Percentiles rank a stretch among this genome's conserved stretches.
phyloP scores from a whole-genome alignment of 2,113 vertebrate species.

The Neomonachus schauinslandi region DNA sequence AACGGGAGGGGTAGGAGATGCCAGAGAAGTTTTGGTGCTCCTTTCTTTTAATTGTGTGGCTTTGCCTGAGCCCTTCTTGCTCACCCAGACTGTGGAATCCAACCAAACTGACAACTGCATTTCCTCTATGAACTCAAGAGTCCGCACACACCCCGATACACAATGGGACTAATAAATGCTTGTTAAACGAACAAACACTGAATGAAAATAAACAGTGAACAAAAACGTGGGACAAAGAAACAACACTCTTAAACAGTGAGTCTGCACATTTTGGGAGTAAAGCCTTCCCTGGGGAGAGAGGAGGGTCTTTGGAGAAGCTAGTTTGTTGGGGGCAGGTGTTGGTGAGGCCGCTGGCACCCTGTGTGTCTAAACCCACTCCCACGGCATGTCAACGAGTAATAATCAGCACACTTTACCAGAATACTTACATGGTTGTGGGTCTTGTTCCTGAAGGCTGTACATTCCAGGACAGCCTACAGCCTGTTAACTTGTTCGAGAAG shows the following conservation, averaged over 20 bases:
- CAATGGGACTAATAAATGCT: neutral
- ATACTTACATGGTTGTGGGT: neutral
- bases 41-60: neutral
- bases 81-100: neutral
- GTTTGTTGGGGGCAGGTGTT: no score
- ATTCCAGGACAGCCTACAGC: neutral
- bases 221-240: constrained; percentile 23
- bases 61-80: neutral
- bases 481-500: neutral
- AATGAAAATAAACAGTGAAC: constrained; percentile 12
- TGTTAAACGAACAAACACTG: neutral
- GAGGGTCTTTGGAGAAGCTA: neutral
- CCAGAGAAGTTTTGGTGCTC: neutral
- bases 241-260: neutral
- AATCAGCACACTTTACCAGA: neutral
- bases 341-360: neutral
- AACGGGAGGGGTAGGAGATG: neutral
- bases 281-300: neutral
- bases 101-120: neutral
- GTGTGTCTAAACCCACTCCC: neutral
- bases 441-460: neutral
- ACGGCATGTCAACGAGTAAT: neutral
- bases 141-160: neutral
- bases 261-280: neutral
- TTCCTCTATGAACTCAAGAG: neutral